These are phyloP conservation scores for Cuculus canorus DNA, from an alignment of 2,797 vertebrate genomes.

Conservation along the genomic window DNA sequence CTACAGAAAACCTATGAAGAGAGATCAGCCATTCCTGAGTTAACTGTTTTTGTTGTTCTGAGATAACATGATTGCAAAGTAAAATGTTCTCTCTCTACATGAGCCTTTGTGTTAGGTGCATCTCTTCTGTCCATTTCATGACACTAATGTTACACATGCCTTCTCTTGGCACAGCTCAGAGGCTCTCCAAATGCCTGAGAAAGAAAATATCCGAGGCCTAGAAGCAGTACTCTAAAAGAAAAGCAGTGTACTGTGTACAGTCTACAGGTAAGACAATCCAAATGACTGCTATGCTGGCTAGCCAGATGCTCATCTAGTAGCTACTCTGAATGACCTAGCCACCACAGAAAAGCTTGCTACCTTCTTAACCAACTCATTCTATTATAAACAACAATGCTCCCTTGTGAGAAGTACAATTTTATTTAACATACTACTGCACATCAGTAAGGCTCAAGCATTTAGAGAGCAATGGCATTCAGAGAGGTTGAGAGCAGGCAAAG, in stretches of 20 bases:
- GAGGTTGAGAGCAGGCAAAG: background rate
- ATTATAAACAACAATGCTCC: background rate
- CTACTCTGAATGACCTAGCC: background rate
- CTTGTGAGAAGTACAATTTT: background rate
- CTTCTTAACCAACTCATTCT: background rate
- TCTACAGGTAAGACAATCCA: background rate
- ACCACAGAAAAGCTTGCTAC: background rate
- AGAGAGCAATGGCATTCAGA: background rate
- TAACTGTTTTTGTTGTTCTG: background rate
- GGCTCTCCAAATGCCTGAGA: background rate
- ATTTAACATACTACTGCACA: background rate
- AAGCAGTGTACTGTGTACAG: background rate
- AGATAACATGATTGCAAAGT: background rate
- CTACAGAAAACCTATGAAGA: background rate
- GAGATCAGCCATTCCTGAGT: conserved; percentile 34
- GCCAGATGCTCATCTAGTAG: background rate
- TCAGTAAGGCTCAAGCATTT: background rate
- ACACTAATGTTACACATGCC: background rate
- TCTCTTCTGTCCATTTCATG: background rate
- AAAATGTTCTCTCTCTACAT: background rate
- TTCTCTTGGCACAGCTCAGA: background rate
- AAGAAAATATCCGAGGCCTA: background rate
- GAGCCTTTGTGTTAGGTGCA: background rate
- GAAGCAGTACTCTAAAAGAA: background rate
- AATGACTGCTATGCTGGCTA: background rate